Evolutionary conservation across 2,888 invertebrate species (phyloP), one percentile per base, ranked within the genome.

Genomic region (Dysmachus trigonus): DNA sequence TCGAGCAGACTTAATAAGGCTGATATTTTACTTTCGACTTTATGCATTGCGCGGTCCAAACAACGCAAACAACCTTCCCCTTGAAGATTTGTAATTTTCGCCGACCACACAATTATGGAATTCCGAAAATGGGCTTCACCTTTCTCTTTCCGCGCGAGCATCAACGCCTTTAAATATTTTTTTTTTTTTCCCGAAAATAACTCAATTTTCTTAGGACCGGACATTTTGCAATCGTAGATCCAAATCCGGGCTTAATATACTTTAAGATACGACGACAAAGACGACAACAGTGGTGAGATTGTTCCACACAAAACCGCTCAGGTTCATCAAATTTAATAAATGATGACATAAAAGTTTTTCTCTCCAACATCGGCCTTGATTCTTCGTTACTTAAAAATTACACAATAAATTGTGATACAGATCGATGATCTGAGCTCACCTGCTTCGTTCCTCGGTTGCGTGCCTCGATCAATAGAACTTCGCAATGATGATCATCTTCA

Each of bases 11-110:
- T 18, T 7, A 62, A 62, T 22, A 62, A 6, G 22, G 22, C 71
- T 6, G 82, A 18, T 5, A 62, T 82, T 82, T 82, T 71, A 82
- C 82, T 82, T 82, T 82, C 71, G 71, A 53, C 33, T 82, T 82
- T 51, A 51, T 31, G 62, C 22, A 27, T 22, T 62, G 10, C 8
- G 62, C 22, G 41, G 22, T 35, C 22, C 35, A 35, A 62, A 53
- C 81, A 27, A 53, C 81, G 33, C 81, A 53, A 53, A 22, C 53
- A 82, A 71, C 82, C 82, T 82, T 82, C 82, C 82, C 82, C 82
- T 82, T 82, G 82, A 62, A 71, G 82, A 41, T 71, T 33, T 33
- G 10, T 62, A 62, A 62, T 62, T 62, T 62, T 62, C 41, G 53
- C 22, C 53, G 53, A 15, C 30, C 7, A 62, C 41, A 71, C 33